phyloP scores from a whole-genome alignment of 2,888 invertebrate species.

The Cephus rjabovi region DNA sequence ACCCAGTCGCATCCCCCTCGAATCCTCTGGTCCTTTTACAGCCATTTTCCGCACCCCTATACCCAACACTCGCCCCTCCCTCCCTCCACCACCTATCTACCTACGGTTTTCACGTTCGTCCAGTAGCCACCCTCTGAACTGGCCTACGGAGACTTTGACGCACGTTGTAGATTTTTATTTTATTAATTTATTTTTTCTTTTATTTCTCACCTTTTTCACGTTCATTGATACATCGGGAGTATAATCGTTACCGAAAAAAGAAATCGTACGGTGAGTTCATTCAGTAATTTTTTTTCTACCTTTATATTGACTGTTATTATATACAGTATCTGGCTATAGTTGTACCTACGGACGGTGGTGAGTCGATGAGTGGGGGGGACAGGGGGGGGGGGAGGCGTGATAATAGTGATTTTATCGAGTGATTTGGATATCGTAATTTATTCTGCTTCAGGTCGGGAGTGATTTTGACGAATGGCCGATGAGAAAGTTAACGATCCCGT shows the following conservation, averaged over 20 bases:
- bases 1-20: neutral
- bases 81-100: neutral
- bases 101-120: neutral
- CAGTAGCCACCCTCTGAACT: neutral
- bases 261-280: neutral
- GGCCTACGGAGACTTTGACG: neutral
- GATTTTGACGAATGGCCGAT: slow-evolving; percentile 27
- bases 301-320: neutral
- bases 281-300: neutral
- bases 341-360: neutral
- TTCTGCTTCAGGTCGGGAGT: neutral
- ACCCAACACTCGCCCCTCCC: neutral
- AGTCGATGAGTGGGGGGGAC: neutral
- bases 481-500: slow-evolving; percentile 36
- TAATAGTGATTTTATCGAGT: neutral
- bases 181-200: neutral
- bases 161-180: neutral
- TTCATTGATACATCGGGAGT: neutral
- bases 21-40: neutral
- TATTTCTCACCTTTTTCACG: neutral
- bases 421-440: neutral
- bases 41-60: slow-evolving; percentile 2
- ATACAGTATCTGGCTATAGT: neutral
- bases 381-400: neutral
- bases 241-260: neutral